Conservation (phyloP, 2,888 invertebrate genomes). For the Cinara cedri region DNA sequence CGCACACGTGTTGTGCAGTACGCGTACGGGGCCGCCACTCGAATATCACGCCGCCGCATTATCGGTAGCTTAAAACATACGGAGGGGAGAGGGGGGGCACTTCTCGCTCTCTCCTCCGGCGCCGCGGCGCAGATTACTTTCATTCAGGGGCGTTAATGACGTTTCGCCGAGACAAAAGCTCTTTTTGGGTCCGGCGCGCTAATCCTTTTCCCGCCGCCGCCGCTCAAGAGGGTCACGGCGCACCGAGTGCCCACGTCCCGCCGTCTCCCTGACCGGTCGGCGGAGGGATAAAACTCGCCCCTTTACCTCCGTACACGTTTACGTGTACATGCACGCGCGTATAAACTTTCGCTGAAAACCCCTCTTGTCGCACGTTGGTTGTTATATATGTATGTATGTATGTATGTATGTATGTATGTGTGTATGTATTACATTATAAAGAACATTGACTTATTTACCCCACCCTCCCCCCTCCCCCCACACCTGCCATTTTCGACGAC, state of each 20-base stretch:
- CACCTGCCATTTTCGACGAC: too few relatives aligned
- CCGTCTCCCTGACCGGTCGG: neutral
- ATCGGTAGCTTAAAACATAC: constrained; percentile 45
- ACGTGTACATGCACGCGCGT: too few relatives aligned
- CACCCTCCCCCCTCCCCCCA: too few relatives aligned
- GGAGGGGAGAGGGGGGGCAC: neutral
- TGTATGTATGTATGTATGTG: too few relatives aligned
- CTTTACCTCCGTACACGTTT: constrained; percentile 35
- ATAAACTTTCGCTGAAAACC: too few relatives aligned
- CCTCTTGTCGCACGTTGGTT: too few relatives aligned
- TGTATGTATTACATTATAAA: too few relatives aligned
- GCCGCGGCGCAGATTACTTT: constrained; percentile 22
- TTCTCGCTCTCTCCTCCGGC: neutral
- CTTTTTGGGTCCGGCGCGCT: constrained; percentile 43
- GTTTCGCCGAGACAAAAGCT: constrained; percentile 53
- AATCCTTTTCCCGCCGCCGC: constrained; percentile 42
- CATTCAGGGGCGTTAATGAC: constrained; percentile 50
- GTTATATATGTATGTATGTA: too few relatives aligned
- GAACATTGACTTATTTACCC: too few relatives aligned
- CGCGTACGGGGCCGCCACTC: constrained; percentile 27
- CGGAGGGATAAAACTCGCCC: constrained; percentile 27
- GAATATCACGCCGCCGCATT: constrained; percentile 1
- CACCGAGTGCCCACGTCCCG: too few relatives aligned
- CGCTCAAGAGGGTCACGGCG: constrained; percentile 34
- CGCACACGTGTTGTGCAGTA: constrained; percentile 14